Evolutionary conservation across 1,140 invertebrate genomes (phyloP).

Genomic region (Leptestheria dahalacensis): DNA sequence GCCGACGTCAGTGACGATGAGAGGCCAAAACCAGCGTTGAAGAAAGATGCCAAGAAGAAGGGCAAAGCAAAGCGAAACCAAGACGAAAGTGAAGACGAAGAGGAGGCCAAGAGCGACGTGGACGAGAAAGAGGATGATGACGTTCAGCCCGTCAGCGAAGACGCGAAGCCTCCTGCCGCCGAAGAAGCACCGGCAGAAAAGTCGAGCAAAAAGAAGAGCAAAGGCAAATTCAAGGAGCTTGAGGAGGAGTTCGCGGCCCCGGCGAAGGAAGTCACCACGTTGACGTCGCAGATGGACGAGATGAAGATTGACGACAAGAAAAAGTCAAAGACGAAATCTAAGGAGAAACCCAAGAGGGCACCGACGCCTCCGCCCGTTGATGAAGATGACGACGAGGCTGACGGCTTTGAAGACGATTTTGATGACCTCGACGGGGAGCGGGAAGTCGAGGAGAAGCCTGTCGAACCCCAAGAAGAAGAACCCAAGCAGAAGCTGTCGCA

Average conservation of each 20-base stretch:
- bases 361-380: conserved; percentile 18
- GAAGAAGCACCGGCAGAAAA: conserved; percentile 16
- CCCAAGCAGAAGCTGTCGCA: conserved; percentile 17
- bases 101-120: conserved; percentile 1
- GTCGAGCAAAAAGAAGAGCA: conserved; percentile 7
- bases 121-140: conserved; percentile 3
- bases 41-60: conserved; percentile 19
- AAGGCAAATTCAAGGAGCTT: neutral
- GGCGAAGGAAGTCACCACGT: neutral
- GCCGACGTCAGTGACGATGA: conserved; percentile 6
- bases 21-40: conserved; percentile 2
- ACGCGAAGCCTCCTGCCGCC: conserved; percentile 6
- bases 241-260: neutral
- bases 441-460: conserved; percentile 11
- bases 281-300: neutral
- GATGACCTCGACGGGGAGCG: conserved; percentile 2
- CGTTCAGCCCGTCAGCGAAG: conserved; percentile 10
- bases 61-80: conserved; percentile 28
- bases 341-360: conserved; percentile 21
- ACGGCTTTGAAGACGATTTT: conserved; percentile 16
- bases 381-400: conserved; percentile 20
- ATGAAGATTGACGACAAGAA: conserved; percentile 13
- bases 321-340: neutral
- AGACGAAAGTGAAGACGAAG: conserved; percentile 16
- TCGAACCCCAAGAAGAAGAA: conserved; percentile 15